Percentiles rank a stretch among this genome's conserved stretches.
Evolutionary conservation across 2,797 vertebrate species (phyloP).

Genomic region (Spinus olivaceus): DNA sequence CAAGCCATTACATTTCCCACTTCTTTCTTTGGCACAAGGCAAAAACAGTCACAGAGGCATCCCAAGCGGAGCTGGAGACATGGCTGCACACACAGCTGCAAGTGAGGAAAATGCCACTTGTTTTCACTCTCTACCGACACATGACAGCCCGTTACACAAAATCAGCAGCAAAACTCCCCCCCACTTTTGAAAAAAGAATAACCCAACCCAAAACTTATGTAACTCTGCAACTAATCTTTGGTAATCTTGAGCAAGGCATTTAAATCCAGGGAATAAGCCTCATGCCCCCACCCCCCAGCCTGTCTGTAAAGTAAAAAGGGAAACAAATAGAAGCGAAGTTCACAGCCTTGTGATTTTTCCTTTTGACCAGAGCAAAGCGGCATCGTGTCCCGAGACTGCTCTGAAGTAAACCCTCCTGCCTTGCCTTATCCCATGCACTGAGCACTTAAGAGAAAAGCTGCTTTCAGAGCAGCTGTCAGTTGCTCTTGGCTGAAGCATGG

Average conservation of each 20-base stretch:
- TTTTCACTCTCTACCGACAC: background rate
- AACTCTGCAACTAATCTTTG: conserved; percentile 50
- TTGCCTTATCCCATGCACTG: background rate
- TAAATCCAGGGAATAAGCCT: conserved; percentile 43
- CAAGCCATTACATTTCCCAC: background rate
- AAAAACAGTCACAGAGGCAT: background rate
- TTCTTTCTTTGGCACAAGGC: background rate
- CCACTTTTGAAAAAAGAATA: background rate
- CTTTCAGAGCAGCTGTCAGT: background rate
- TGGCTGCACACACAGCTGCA: background rate
- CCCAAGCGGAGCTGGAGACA: background rate
- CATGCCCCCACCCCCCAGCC: background rate
- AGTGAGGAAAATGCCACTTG: accelerated
- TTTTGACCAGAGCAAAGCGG: background rate
- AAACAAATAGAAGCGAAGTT: conserved; percentile 1
- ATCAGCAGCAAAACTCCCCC: background rate
- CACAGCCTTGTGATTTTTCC: background rate
- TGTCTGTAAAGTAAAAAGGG: background rate
- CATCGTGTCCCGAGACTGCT: background rate
- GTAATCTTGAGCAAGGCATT: conserved; percentile 54
- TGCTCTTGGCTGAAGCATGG: conserved; percentile 64
- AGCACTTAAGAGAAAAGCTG: conserved; percentile 9
- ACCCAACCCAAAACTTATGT: background rate
- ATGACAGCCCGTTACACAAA: background rate
- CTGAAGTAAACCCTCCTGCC: background rate